phyloP scores from a whole-genome alignment of 2,888 invertebrate species.

The Itoplectis maculator region DNA sequence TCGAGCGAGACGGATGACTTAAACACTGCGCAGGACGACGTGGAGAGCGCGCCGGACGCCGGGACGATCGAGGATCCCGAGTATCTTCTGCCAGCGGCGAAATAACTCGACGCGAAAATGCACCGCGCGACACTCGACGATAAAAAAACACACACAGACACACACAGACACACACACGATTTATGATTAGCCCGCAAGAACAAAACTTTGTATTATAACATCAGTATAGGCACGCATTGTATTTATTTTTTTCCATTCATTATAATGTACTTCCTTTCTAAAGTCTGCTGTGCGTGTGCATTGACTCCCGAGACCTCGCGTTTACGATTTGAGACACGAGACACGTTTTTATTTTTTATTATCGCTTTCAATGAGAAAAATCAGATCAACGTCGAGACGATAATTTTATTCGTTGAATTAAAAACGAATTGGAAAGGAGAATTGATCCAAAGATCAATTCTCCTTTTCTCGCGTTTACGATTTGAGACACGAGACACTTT shows the following conservation, averaged over 20 bases:
- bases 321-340: too few relatives aligned
- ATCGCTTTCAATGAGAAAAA: not conserved
- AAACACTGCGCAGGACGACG: constrained; percentile 70
- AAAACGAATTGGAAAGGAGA: not conserved
- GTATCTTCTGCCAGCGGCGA: constrained; percentile 21
- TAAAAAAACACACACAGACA: constrained; percentile 30
- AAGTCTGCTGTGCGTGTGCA: constrained; percentile 71
- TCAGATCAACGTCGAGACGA: not conserved
- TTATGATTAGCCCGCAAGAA: constrained; percentile 62
- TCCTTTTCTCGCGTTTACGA: not conserved
- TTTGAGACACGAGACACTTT: too few relatives aligned
- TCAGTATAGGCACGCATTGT: constrained; percentile 81
- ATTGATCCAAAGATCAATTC: not conserved
- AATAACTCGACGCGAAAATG: constrained; percentile 54
- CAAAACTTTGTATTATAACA: constrained; percentile 80
- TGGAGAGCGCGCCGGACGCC: constrained; percentile 64
- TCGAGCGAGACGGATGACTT: constrained; percentile 72
- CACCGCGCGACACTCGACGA: constrained; percentile 8
- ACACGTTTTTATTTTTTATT: not conserved
- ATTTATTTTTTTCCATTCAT: constrained; percentile 82
- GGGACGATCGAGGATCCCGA: constrained; percentile 33
- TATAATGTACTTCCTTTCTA: constrained; percentile 78
- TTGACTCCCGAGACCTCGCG: constrained; percentile 34
- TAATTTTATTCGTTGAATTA: too few relatives aligned
- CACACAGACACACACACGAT: constrained; percentile 47